Conservation (phyloP, 2,113 vertebrate genomes). For the Anolis sagrei region DNA sequence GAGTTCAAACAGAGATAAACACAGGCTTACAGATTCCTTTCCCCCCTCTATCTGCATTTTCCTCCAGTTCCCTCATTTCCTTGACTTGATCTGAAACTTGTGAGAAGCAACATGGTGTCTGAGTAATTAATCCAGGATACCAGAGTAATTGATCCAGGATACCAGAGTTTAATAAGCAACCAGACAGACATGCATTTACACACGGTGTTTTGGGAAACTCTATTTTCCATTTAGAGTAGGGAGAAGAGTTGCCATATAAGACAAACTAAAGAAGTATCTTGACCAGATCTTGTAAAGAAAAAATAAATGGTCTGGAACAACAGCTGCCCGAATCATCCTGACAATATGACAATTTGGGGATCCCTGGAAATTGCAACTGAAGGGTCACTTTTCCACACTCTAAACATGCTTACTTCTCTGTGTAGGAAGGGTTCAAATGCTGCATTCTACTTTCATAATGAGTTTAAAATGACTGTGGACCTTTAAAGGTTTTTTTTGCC, state of each 20-base stretch:
- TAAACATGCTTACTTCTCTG: not conserved
- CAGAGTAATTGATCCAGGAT: not conserved
- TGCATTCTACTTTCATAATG: not conserved
- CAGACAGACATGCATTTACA: not conserved
- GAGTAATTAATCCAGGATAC: not conserved
- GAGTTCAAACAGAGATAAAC: not conserved
- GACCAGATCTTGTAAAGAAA: no score
- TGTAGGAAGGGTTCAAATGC: not conserved
- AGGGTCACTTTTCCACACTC: no score
- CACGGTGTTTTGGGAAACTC: not conserved
- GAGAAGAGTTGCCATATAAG: not conserved
- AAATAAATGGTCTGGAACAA: no score
- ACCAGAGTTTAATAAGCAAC: not conserved
- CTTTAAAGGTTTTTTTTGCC: not conserved
- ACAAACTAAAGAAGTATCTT: not conserved
- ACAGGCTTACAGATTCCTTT: not conserved
- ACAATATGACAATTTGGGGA: no score
- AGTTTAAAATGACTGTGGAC: not conserved
- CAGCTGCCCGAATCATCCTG: no score
- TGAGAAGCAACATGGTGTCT: no score
- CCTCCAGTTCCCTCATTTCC: not conserved
- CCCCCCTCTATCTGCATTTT: not conserved
- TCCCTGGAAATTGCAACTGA: no score
- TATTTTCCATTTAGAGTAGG: no score
- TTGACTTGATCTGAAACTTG: not conserved